These are phyloP conservation scores for Drosophila kanapiae DNA, from an alignment of 1,140 invertebrate species.

Conservation along the genomic window DNA sequence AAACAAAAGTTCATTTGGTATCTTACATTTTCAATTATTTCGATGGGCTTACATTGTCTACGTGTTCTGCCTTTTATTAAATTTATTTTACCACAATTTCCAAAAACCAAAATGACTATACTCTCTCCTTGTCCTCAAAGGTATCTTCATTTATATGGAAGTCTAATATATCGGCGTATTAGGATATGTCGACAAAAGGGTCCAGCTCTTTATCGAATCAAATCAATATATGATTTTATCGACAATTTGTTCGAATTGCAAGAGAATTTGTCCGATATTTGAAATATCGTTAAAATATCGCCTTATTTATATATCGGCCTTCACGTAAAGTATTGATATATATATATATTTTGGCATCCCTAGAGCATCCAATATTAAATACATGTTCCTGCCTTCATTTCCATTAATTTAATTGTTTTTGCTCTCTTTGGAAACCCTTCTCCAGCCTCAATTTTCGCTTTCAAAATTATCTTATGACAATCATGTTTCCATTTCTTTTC, in stretches of 20 bases:
- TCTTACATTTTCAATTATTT: conserved; percentile 29
- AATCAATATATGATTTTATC: too few species aligned
- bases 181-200: too few species aligned
- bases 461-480: conserved; percentile 46
- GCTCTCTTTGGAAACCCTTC: neutral
- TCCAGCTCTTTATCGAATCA: too few species aligned
- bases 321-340: too few species aligned
- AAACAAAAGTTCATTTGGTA: neutral
- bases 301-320: too few species aligned
- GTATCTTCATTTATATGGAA: too few species aligned
- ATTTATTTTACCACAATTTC: neutral
- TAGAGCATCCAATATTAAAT: neutral
- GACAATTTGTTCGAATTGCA: too few species aligned
- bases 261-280: too few species aligned
- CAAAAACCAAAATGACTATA: neutral
- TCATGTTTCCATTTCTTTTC: conserved; percentile 4
- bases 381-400: neutral
- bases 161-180: neutral
- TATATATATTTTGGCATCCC: neutral
- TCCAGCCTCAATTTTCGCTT: conserved; percentile 19
- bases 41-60: neutral
- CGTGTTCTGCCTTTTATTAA: neutral
- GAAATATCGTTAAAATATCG: neutral
- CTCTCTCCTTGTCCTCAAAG: neutral
- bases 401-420: conserved; percentile 2